Evolutionary conservation across 2,888 invertebrate species (phyloP), one percentile per base, ranked within the genome.

Genomic region (Alsophila aescularia): DNA sequence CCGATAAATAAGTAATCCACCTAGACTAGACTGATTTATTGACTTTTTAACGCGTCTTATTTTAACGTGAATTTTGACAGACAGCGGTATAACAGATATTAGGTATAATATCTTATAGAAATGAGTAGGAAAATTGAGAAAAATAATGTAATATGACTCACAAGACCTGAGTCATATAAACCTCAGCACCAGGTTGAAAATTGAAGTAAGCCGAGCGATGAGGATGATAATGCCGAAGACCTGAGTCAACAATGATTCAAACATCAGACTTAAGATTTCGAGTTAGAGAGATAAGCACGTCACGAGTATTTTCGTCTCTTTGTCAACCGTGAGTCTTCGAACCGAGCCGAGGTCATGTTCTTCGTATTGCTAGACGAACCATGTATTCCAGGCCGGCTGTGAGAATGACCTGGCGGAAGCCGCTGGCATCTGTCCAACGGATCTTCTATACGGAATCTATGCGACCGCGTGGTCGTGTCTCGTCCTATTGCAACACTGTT

Each of bases 341-440:
- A 54, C 49, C 34, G 50, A 50, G 49, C n/a, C 50, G 55, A 56
- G 55, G 54, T 14, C 54, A 43, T 8, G 41, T 51, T 56, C 50
- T 24, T 44, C 39, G 48, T 52, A 58, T 43, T 58, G 43, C 55
- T 52, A 58, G 58, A 59, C 61, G 40, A 35, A 15, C 56, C 64
- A 69, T 70, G 72, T 79, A 76, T 73, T 80, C 75, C 77, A 75
- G 71, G 62, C 42, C 41, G 35, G 18, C 69, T 75, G 73, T 60
- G 79, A 78, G 81, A 76, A 80, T 78, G 83, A 83, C 78, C 82
- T 77, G 83, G 79, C 79, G 79, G 82, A 83, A 84, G 81, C 72
- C 57, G 60, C 71, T 84, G 85, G 85, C 83, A 42, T 18, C 10
- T 1, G 34, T 77, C 85, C 85, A 85, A 69, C 39, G 45, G 60